phyloP scores from a whole-genome alignment of 2,888 invertebrate species.

The Scaptomyza cyrtandrae region DNA sequence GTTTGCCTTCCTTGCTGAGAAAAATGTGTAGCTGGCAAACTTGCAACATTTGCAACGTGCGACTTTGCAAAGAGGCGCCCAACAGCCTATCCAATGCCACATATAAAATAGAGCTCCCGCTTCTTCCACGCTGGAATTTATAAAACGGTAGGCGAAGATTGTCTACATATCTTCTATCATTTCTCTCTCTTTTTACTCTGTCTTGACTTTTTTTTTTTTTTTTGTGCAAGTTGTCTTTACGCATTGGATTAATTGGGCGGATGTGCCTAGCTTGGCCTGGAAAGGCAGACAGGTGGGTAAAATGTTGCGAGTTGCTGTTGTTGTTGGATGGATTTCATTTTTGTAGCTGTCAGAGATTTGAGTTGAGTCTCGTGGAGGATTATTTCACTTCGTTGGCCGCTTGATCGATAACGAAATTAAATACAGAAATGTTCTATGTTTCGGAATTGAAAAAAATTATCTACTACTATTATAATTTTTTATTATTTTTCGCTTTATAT shows the following conservation, averaged over 20 bases:
- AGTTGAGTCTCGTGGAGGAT: constrained; percentile 5
- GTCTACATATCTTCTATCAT: constrained; percentile 23
- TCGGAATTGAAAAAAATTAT: background rate
- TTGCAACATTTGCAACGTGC: constrained; percentile 6
- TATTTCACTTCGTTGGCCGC: background rate
- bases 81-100: constrained; percentile 7
- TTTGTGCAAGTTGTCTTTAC: constrained; percentile 32
- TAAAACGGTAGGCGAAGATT: constrained; percentile 53
- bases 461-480: too few relatives aligned
- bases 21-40: constrained; percentile 3
- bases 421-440: background rate
- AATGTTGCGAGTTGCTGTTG: constrained; percentile 10
- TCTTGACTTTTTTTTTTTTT: background rate
- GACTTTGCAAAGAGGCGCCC: constrained; percentile 1
- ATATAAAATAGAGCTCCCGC: constrained; percentile 13
- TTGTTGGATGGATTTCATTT: background rate
- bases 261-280: constrained; percentile 43
- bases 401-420: background rate
- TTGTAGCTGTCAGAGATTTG: constrained; percentile 10
- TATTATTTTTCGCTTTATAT: too few relatives aligned
- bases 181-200: background rate
- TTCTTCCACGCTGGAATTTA: constrained; percentile 47
- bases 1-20: constrained; percentile 47
- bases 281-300: constrained; percentile 20
- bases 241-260: constrained; percentile 72